Evolutionary conservation across 2,113 vertebrate genomes (phyloP).

Genomic region (Atherinomorus stipes): DNA sequence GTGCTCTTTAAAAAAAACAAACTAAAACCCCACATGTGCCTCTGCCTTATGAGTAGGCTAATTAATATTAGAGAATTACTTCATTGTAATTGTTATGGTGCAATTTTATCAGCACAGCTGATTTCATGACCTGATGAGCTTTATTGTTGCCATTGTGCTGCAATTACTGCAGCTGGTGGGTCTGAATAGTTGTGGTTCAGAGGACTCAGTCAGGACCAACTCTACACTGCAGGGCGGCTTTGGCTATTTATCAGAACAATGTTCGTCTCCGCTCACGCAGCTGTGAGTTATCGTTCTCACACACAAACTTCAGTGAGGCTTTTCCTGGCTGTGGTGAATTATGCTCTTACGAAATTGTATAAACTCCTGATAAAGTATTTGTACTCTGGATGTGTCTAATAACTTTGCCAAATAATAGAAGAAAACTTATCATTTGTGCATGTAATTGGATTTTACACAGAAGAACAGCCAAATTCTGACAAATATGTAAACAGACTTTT

Average conservation of each 20-base stretch:
- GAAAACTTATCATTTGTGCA: too few relatives aligned
- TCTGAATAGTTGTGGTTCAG: not conserved
- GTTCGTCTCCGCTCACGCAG: too few relatives aligned
- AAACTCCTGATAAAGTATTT: too few relatives aligned
- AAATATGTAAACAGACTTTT: too few relatives aligned
- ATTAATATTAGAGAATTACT: not conserved
- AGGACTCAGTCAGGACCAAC: not conserved
- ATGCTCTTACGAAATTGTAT: too few relatives aligned
- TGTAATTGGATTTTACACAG: too few relatives aligned
- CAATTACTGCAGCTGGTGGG: not conserved
- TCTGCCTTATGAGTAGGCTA: not conserved
- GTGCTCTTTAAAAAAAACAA: not conserved
- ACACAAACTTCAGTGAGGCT: too few relatives aligned
- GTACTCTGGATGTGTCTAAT: too few relatives aligned
- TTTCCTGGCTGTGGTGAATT: too few relatives aligned
- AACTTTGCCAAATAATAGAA: too few relatives aligned
- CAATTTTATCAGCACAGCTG: not conserved
- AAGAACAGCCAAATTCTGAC: too few relatives aligned
- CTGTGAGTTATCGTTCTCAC: too few relatives aligned
- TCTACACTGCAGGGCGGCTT: not conserved
- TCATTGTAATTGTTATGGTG: not conserved
- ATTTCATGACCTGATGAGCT: not conserved
- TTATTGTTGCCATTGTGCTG: not conserved
- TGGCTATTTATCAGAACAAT: not conserved
- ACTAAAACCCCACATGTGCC: not conserved